These are phyloP conservation scores for Palaemon carinicauda DNA, from an alignment of 1,140 invertebrate species.

Conservation along the genomic window DNA sequence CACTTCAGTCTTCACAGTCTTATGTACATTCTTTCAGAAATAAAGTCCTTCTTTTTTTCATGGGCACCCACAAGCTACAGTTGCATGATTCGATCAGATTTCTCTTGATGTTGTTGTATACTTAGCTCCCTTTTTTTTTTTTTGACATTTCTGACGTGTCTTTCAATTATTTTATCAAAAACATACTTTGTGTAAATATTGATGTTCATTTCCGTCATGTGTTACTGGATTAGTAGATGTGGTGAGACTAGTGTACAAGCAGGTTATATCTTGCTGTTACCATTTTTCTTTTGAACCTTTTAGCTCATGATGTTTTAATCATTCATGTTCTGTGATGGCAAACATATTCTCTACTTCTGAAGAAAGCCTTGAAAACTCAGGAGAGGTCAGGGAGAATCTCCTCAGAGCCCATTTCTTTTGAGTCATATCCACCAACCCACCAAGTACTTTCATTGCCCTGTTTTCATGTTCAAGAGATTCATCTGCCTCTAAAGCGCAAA, in stretches of 20 bases:
- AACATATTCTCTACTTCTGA: not conserved
- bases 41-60: too few relatives aligned
- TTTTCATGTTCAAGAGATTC: conserved; percentile 2
- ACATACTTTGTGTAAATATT: not conserved
- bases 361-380: not conserved
- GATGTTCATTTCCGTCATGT: conserved; percentile 1
- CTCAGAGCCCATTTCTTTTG: not conserved
- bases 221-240: conserved; percentile 14
- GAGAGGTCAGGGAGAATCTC: not conserved
- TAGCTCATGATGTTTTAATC: not conserved
- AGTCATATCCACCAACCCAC: not conserved
- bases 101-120: too few relatives aligned
- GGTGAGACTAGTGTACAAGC: not conserved
- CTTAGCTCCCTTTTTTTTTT: too few relatives aligned
- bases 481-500: not conserved
- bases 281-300: not conserved
- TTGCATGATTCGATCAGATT: not conserved
- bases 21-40: too few relatives aligned
- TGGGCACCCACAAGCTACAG: too few relatives aligned
- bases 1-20: too few relatives aligned
- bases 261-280: not conserved
- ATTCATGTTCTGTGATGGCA: not conserved
- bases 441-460: conserved; percentile 7
- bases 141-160: not conserved
- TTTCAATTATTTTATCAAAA: conserved; percentile 12